Percentiles rank a stretch among this genome's conserved stretches.
Conservation (phyloP, 1,140 invertebrate species). For the Lerema accius region DNA sequence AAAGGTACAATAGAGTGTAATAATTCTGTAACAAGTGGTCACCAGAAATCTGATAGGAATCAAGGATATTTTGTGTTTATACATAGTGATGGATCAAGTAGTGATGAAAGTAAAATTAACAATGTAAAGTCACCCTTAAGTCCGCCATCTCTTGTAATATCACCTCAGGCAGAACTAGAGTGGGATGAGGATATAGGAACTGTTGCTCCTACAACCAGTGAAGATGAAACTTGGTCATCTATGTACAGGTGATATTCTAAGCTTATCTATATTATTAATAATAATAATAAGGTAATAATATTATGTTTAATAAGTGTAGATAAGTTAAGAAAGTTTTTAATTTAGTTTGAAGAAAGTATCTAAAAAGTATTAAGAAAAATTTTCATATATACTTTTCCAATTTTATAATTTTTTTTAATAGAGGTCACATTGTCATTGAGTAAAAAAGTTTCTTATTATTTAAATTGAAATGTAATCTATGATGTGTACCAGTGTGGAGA, state of each 20-base stretch:
- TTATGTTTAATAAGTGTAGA: too few relatives aligned
- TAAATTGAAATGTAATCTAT: too few relatives aligned
- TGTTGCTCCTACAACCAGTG: constrained; percentile 70
- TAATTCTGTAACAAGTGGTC: constrained; percentile 35
- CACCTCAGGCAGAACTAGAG: constrained; percentile 68
- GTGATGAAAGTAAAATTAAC: constrained; percentile 66
- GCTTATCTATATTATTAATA: too few relatives aligned
- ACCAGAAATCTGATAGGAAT: constrained; percentile 55
- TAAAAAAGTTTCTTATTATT: too few relatives aligned
- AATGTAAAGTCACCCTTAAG: constrained; percentile 55
- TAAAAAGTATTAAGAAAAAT: too few relatives aligned
- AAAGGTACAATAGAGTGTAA: constrained; percentile 36
- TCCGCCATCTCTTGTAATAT: constrained; percentile 52
- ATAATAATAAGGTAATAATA: too few relatives aligned
- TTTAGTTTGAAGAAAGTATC: too few relatives aligned
- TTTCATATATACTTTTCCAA: too few relatives aligned
- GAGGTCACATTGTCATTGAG: too few relatives aligned
- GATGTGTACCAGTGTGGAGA: too few relatives aligned
- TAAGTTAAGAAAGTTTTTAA: too few relatives aligned
- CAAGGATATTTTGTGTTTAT: constrained; percentile 74
- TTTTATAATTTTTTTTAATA: too few relatives aligned
- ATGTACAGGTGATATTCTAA: constrained; percentile 69
- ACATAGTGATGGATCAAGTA: constrained; percentile 70
- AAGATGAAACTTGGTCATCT: constrained; percentile 76
- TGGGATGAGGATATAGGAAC: constrained; percentile 76